phyloP scores from a whole-genome alignment of 2,888 invertebrate genomes.

The Spilosoma lubricipeda region DNA sequence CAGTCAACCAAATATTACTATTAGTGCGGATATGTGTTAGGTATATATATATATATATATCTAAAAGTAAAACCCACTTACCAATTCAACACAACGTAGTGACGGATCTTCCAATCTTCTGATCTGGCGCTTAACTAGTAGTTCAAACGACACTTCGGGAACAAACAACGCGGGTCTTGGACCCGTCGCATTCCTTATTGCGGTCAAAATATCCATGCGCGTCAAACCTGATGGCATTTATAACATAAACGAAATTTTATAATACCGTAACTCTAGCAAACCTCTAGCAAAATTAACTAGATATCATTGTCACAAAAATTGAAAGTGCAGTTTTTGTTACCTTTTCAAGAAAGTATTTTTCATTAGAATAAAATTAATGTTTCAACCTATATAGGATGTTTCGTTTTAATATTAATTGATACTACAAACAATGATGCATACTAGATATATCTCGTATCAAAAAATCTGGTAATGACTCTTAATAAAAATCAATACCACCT shows the following conservation, averaged over 20 bases:
- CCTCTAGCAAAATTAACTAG: too few species aligned
- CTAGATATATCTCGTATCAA: not conserved
- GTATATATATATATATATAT: not conserved
- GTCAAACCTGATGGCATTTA: conserved; percentile 86
- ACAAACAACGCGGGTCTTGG: conserved; percentile 96
- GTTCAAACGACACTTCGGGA: conserved; percentile 98
- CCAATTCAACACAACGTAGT: conserved; percentile 97
- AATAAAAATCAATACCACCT: not conserved
- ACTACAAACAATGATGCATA: not conserved
- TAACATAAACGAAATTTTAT: not conserved
- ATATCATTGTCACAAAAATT: too few species aligned
- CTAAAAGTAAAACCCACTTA: conserved; percentile 53
- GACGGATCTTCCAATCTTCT: conserved; percentile 98
- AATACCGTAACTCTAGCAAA: not conserved
- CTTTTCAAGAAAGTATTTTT: not conserved
- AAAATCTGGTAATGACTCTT: not conserved
- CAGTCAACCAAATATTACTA: not conserved
- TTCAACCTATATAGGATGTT: not conserved
- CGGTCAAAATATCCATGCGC: conserved; percentile 98
- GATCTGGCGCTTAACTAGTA: conserved; percentile 99
- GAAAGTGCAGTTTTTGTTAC: not conserved
- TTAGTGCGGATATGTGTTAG: not conserved
- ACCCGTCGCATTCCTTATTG: conserved; percentile 99
- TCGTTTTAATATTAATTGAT: not conserved
- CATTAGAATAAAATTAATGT: not conserved